Conservation (phyloP, 2,113 vertebrate species). For the Theristicus caerulescens region DNA sequence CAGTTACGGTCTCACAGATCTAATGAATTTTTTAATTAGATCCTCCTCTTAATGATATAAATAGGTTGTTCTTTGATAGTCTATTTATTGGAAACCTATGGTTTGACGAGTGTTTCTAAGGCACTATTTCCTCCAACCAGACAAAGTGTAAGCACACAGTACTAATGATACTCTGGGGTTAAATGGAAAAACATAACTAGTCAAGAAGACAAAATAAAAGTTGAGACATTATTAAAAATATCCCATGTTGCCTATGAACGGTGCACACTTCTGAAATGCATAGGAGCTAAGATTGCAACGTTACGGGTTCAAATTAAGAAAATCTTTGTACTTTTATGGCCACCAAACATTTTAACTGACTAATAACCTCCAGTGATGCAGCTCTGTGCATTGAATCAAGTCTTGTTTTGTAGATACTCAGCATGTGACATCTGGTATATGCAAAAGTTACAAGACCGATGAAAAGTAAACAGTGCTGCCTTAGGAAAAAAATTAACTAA, state of each 20-base stretch:
- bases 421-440: not conserved
- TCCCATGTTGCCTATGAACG: not conserved
- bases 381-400: not conserved
- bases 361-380: not conserved
- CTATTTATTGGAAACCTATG: not conserved
- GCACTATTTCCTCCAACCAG: not conserved
- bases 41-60: not conserved
- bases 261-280: not conserved
- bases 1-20: accelerated
- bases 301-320: not conserved
- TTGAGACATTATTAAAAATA: not conserved
- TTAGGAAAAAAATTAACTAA: not conserved
- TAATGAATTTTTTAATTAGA: not conserved
- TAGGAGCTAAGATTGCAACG: not conserved
- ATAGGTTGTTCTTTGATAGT: not conserved
- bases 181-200: not conserved
- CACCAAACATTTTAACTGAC: not conserved
- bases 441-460: not conserved
- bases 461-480: not conserved
- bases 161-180: not conserved
- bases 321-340: not conserved
- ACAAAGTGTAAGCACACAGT: not conserved
- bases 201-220: not conserved
- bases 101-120: not conserved
- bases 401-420: not conserved